phyloP scores from a whole-genome alignment of 2,797 vertebrate genomes.

The Semaprochilodus insignis region DNA sequence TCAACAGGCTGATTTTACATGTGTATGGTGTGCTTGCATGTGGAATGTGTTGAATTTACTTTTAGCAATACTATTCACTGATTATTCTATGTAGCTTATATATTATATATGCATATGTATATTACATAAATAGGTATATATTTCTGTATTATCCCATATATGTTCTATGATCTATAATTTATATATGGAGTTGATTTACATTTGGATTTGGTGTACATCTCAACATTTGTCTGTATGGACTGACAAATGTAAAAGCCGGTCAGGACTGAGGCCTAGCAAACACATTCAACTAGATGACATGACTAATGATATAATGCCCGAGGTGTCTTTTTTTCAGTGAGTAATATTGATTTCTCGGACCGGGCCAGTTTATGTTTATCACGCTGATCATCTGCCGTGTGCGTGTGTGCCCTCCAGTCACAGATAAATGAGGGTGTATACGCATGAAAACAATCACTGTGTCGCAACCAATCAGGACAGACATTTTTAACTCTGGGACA shows the following conservation, averaged over 20 bases:
- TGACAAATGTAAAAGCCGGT: slow-evolving; percentile 1
- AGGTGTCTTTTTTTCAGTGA: neutral
- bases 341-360: neutral
- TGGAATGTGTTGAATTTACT: too few species aligned
- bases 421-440: neutral
- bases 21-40: too few species aligned
- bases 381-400: slow-evolving; percentile 53
- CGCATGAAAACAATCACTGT: slow-evolving; percentile 11
- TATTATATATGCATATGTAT: too few species aligned
- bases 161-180: too few species aligned
- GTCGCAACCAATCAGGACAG: neutral
- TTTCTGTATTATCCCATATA: too few species aligned
- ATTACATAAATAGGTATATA: too few species aligned
- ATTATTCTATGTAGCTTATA: too few species aligned
- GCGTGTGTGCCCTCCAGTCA: neutral
- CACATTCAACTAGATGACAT: neutral
- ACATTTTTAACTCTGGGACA: neutral
- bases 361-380: slow-evolving; percentile 64
- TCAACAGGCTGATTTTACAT: too few species aligned
- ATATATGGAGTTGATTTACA: too few species aligned
- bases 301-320: neutral
- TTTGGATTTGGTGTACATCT: too few species aligned
- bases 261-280: neutral
- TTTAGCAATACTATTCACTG: too few species aligned
- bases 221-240: neutral